Conservation (phyloP, 2,113 vertebrate genomes). For the Azemiops feae region DNA sequence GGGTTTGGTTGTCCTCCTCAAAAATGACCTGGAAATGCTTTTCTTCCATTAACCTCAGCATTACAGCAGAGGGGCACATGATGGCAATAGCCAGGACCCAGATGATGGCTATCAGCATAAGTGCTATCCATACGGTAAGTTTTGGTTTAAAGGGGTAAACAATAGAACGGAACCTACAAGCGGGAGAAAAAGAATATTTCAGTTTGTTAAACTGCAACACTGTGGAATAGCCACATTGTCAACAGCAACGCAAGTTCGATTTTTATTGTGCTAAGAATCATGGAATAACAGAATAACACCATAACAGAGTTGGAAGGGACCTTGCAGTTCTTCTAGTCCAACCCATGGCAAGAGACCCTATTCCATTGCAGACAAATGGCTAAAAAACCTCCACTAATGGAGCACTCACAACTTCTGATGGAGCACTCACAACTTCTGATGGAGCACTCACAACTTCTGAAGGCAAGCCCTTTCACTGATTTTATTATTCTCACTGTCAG, state of each 20-base stretch:
- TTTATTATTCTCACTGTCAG: neutral
- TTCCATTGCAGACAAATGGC: neutral
- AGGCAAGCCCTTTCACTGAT: neutral
- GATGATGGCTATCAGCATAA: constrained; percentile 76
- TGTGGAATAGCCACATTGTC: neutral
- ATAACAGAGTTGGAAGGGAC: neutral
- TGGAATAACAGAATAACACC: neutral
- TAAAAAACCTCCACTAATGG: neutral
- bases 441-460: neutral
- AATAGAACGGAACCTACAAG: constrained; percentile 82
- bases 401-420: neutral
- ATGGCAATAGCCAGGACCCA: constrained; percentile 87
- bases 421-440: neutral
- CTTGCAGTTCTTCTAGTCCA: neutral
- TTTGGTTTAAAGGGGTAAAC: constrained; percentile 91
- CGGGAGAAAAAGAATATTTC: neutral
- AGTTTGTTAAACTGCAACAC: neutral
- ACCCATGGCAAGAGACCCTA: neutral
- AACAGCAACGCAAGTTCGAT: neutral
- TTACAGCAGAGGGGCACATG: constrained; percentile 88
- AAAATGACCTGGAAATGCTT: constrained; percentile 77
- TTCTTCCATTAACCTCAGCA: constrained; percentile 86
- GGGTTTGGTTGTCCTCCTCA: constrained; percentile 73
- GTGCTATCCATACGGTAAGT: constrained; percentile 76
- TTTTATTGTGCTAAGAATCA: neutral